Conservation (phyloP, 2,113 vertebrate species). For the Piliocolobus tephrosceles region DNA sequence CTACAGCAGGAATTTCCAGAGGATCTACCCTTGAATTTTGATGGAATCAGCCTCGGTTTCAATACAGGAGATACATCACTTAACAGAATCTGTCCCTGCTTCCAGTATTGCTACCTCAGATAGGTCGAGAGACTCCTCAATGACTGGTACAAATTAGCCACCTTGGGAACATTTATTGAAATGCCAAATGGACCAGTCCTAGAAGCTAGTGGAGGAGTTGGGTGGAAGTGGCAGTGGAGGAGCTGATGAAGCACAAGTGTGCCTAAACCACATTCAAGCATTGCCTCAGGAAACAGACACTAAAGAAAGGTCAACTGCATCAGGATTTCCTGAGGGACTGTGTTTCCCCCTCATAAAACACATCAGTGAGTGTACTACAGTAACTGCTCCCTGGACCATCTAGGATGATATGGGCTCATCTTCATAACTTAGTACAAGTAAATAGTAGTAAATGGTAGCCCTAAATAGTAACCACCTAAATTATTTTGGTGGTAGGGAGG, state of each 20-base stretch:
- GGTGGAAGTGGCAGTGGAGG: slow-evolving; percentile 71
- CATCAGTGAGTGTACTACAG: slow-evolving; percentile 55
- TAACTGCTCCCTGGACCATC: slow-evolving; percentile 83
- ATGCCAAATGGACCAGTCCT: slow-evolving; percentile 92
- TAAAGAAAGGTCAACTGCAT: slow-evolving; percentile 88
- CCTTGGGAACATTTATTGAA: slow-evolving; percentile 93
- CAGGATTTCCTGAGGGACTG: slow-evolving; percentile 95
- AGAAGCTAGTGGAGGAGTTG: slow-evolving; percentile 79
- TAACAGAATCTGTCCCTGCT: slow-evolving; percentile 93
- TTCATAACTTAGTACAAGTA: slow-evolving; percentile 78
- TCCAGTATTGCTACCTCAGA: slow-evolving; percentile 91
- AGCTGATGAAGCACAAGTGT: slow-evolving; percentile 82
- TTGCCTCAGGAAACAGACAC: slow-evolving; percentile 95
- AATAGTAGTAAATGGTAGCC: slow-evolving; percentile 64
- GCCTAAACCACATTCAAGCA: slow-evolving; percentile 94
- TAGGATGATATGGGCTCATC: slow-evolving; percentile 81
- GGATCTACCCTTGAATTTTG: slow-evolving; percentile 91
- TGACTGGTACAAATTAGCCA: slow-evolving; percentile 93
- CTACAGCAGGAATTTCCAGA: slow-evolving; percentile 72
- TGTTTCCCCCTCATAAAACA: slow-evolving; percentile 78
- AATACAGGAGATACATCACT: slow-evolving; percentile 93
- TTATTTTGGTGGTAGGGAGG: neutral
- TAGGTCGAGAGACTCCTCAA: slow-evolving; percentile 92
- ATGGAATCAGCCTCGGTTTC: slow-evolving; percentile 91
- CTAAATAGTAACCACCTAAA: no score